Base-by-base conservation (phyloP, 2,113 vertebrate genomes). In the Oxygymnocypris stewartii region DNA sequence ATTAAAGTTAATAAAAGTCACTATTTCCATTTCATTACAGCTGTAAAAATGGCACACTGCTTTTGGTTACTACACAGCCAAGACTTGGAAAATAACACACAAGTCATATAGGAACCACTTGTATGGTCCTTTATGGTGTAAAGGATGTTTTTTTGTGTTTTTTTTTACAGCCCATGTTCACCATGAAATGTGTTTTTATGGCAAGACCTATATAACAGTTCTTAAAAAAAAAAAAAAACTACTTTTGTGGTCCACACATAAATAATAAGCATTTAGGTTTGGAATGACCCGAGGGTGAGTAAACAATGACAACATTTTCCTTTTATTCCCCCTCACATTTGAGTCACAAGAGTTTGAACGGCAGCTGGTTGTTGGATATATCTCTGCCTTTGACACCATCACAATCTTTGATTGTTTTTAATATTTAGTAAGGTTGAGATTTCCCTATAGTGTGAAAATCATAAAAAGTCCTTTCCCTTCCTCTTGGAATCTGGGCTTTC, bases 401-500 rank as follows among this genome's bases (percentile, higher is more conserved):
- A 25, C 59, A 61, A 28, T 4, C 14, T 2, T 25, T 31, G 28
- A 31, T 31, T 25, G 37, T 65, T 40, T 65, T 44, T 65, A 65
- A 44, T 47, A 65, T 44, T 25, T 67, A 42, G 40, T 20, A 18
- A 28, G n/a, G 42, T 65, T 65, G 9, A 81, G 23, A 25, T 69
- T 35, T 75, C 69, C 57, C 25, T 88, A 28, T 78, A 28, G 40
- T 74, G 47, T 84, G 74, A 37, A 71, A 78, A 85, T 11, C 40
- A 59, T 79, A 28, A 59, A 51, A 67, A 16, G 51, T 76, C 1
- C 0, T 76, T 76, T 94, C 94, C 93, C 93, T 93, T 82, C 90
- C 91, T 95, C 87, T 91, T 59, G 74, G 92, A 93, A 86, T 85
- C 28, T 86, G 73, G 91, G 89, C 88, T 91, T 89, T 87, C 40